A percentile compares a stretch with the other conserved stretches of the same genome.
Conservation (phyloP, 1,140 invertebrate species). For the Plutomurus gul region DNA sequence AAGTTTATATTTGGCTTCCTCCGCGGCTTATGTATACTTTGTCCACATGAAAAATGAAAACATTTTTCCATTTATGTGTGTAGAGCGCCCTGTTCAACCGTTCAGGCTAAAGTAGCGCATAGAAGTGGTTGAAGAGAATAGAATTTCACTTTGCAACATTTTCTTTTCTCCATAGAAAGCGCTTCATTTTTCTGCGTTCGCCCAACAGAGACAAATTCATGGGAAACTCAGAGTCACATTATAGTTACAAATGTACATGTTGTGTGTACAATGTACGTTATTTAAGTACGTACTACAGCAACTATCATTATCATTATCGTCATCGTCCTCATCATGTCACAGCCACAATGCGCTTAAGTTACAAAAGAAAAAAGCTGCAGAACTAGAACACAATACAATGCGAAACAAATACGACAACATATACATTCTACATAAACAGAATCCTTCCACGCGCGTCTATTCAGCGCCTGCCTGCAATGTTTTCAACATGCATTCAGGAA, state of each 20-base stretch:
- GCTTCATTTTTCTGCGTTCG: background rate
- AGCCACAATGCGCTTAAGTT: background rate
- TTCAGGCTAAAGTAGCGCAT: no score
- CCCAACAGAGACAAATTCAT: background rate
- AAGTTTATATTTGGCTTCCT: no score
- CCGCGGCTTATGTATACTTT: no score
- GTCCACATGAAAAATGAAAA: no score
- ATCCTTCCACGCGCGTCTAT: background rate
- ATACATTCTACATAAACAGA: background rate
- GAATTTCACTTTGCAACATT: no score
- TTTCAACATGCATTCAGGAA: background rate
- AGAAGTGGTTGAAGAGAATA: no score
- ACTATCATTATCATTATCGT: background rate
- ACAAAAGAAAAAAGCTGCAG: background rate
- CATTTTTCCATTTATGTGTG: no score
- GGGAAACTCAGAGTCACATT: background rate
- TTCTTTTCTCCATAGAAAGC: no score
- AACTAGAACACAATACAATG: background rate
- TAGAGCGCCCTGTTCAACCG: no score
- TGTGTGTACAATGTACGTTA: background rate
- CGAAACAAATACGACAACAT: no score
- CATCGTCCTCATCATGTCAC: slow-evolving; percentile 1
- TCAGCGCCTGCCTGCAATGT: background rate
- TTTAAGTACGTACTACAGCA: background rate
- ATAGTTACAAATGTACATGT: slow-evolving; percentile 3